Percentiles rank a stretch among this genome's conserved stretches.
Evolutionary conservation across 2,888 invertebrate species (phyloP).

Genomic region (Hecatera dysodea): DNA sequence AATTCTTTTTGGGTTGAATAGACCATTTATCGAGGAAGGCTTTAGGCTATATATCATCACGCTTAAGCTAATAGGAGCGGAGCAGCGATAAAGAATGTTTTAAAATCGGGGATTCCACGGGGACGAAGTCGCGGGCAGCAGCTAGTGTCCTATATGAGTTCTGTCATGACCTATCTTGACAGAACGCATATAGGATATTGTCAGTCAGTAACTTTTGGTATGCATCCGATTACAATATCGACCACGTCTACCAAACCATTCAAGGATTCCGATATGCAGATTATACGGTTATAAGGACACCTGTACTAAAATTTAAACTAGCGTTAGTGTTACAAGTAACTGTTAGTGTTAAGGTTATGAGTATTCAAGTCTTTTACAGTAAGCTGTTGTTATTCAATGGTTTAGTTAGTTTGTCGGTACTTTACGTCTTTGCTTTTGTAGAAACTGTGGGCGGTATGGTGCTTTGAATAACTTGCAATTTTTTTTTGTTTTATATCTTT

Average conservation of each 20-base stretch:
- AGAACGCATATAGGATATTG: not conserved
- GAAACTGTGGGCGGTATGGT: constrained; percentile 11
- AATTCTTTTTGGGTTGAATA: too few species aligned
- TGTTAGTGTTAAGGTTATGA: constrained; percentile 45
- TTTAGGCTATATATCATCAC: too few species aligned
- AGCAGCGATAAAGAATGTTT: too few species aligned
- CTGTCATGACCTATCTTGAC: not conserved
- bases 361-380: constrained; percentile 41
- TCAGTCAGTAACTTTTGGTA: not conserved
- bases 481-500: not conserved
- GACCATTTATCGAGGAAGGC: too few species aligned
- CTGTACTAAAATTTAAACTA: constrained; percentile 40
- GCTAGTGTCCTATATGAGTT: too few species aligned
- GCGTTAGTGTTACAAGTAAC: constrained; percentile 56
- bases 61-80: too few species aligned
- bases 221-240: constrained; percentile 4
- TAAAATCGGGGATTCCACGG: too few species aligned
- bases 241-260: constrained; percentile 31
- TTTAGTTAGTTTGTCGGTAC: constrained; percentile 1
- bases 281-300: constrained; percentile 37
- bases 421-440: constrained; percentile 8
- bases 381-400: constrained; percentile 40
- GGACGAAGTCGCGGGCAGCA: too few species aligned
- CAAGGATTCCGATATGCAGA: constrained; percentile 35
- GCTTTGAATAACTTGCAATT: not conserved